Evolutionary conservation across 1,140 invertebrate species (phyloP).

Genomic region (Macrosteles quadrilineatus): DNA sequence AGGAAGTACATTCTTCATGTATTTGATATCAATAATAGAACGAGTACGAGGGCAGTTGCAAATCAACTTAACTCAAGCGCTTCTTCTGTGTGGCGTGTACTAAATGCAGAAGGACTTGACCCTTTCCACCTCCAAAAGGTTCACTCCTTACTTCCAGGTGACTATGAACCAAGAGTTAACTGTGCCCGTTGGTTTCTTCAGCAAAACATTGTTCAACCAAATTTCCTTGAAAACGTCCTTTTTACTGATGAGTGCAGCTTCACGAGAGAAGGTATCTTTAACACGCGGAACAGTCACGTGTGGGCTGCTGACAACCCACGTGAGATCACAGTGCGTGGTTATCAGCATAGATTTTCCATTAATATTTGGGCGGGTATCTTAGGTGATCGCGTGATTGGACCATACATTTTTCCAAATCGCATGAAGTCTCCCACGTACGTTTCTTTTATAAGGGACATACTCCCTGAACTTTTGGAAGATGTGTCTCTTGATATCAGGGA

Average conservation of each 20-base stretch:
- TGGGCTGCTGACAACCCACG: not conserved
- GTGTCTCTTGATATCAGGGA: conserved; percentile 34
- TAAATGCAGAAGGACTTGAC: not conserved
- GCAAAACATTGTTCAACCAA: conserved; percentile 25
- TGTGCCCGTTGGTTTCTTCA: conserved; percentile 10
- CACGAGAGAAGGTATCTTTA: not conserved
- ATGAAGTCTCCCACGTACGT: conserved; percentile 33
- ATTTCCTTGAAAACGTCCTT: conserved; percentile 38
- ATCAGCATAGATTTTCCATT: too few species aligned
- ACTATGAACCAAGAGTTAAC: not conserved
- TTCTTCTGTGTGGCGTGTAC: not conserved
- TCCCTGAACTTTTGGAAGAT: conserved; percentile 39
- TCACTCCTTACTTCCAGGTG: not conserved
- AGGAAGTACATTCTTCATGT: not conserved
- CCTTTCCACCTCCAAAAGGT: conserved; percentile 13
- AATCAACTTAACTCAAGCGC: not conserved
- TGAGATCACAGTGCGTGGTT: conserved; percentile 4
- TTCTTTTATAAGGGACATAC: conserved; percentile 33
- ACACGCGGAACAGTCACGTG: not conserved
- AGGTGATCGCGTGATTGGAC: conserved; percentile 44
- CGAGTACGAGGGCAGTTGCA: not conserved
- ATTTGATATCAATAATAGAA: not conserved
- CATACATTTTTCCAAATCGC: conserved; percentile 44
- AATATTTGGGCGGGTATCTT: not conserved
- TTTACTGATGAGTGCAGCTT: conserved; percentile 3